A percentile compares a stretch with the other conserved stretches of the same genome.
Evolutionary conservation across 2,888 invertebrate species (phyloP).

Genomic region (Prosapia bicincta): DNA sequence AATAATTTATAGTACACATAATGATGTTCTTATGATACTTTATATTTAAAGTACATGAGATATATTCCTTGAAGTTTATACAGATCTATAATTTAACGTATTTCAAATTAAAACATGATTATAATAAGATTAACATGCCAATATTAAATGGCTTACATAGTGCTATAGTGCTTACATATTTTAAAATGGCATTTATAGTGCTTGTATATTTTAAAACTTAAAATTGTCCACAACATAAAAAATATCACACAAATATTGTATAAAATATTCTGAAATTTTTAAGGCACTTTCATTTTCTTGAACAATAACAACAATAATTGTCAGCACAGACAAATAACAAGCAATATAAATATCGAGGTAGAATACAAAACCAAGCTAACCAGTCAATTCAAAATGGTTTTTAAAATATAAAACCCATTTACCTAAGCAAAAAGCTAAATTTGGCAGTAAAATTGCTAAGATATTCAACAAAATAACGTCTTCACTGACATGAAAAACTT

Average conservation of each 20-base stretch:
- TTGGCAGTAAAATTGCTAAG: background rate
- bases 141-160: too few species aligned
- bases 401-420: constrained; percentile 1
- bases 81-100: too few species aligned
- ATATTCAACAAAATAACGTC: background rate
- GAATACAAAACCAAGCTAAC: constrained; percentile 7
- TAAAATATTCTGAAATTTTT: background rate
- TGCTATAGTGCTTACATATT: too few species aligned
- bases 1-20: too few species aligned
- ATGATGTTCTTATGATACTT: too few species aligned
- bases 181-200: background rate
- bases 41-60: too few species aligned
- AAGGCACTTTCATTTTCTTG: background rate
- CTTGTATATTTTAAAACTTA: background rate
- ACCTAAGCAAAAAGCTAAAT: background rate
- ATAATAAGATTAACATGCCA: too few species aligned
- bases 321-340: background rate
- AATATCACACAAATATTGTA: background rate
- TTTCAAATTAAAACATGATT: too few species aligned
- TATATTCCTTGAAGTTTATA: too few species aligned
- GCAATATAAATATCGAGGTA: constrained; percentile 4
- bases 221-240: background rate
- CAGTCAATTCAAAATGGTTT: background rate
- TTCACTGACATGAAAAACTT: background rate
- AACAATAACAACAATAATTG: background rate